Conservation (phyloP, 2,113 vertebrate genomes). For the Eulacestoma nigropectus region DNA sequence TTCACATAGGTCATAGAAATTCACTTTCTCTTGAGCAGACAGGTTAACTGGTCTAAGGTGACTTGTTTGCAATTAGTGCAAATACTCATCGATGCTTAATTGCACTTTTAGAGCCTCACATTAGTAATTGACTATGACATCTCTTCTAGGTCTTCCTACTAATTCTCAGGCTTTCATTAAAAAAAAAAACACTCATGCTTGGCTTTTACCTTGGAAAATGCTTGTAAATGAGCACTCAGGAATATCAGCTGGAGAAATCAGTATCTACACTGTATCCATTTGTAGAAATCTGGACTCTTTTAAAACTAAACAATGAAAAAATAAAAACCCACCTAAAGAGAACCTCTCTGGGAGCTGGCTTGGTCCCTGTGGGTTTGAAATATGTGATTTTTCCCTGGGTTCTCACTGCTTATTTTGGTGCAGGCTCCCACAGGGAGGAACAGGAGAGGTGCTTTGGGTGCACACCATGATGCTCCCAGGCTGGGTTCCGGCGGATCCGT, state of each 20-base stretch:
- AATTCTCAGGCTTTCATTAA: neutral
- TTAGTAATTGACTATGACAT: neutral
- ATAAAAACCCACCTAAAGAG: neutral
- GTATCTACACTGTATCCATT: neutral
- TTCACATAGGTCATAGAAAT: neutral
- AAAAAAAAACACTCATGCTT: neutral
- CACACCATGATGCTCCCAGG: rapidly evolving
- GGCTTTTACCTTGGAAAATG: neutral
- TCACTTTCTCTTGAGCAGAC: neutral
- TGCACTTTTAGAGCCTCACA: neutral
- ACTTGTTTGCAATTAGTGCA: neutral
- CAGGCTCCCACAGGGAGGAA: rapidly evolving
- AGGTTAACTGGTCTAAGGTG: neutral
- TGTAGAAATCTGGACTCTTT: neutral
- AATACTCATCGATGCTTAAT: neutral
- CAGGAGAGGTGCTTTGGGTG: neutral
- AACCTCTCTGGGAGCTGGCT: neutral
- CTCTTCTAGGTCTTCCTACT: neutral
- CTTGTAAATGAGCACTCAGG: neutral
- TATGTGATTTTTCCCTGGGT: neutral
- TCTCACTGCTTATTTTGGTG: neutral
- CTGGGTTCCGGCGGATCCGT: rapidly evolving
- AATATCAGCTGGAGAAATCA: neutral
- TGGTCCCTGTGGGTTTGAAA: neutral
- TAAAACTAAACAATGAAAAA: neutral